phyloP scores from a whole-genome alignment of 2,888 invertebrate species.

The Stegophylla sp. region DNA sequence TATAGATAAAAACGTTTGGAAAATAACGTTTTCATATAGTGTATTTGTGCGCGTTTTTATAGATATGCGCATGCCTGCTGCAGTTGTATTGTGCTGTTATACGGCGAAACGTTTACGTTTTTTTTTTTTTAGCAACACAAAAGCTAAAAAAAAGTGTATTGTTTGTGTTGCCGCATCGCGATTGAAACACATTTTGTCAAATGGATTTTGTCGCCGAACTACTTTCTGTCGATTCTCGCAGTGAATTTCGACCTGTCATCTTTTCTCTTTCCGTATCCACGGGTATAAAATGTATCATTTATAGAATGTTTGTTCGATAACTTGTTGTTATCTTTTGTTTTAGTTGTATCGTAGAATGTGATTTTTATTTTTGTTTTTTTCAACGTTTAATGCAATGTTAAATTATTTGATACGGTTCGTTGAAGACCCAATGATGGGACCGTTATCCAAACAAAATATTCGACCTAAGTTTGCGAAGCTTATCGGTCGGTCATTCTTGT shows the following conservation, averaged over 20 bases:
- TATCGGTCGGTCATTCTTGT: neutral
- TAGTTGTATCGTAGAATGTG: neutral
- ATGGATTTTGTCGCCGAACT: neutral
- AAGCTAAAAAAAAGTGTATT: neutral
- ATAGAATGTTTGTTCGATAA: neutral
- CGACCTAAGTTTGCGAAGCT: neutral
- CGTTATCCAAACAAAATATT: conserved; percentile 12
- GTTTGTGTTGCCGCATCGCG: neutral
- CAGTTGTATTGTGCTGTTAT: neutral
- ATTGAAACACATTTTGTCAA: neutral
- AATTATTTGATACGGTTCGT: neutral
- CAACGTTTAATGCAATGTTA: neutral
- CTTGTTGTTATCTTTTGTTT: neutral
- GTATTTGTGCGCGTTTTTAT: neutral
- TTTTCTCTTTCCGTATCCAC: neutral
- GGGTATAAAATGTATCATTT: neutral
- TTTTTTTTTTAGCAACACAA: neutral
- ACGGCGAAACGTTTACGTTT: neutral
- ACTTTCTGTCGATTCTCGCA: neutral
- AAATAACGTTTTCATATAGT: neutral
- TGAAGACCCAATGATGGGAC: neutral
- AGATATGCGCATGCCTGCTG: neutral
- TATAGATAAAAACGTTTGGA: neutral
- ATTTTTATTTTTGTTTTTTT: neutral
- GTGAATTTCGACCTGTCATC: neutral